A percentile compares a stretch with the other conserved stretches of the same genome.
These are phyloP conservation scores for Pholis gunnellus DNA, from an alignment of 2,113 vertebrate species.

Conservation along the genomic window DNA sequence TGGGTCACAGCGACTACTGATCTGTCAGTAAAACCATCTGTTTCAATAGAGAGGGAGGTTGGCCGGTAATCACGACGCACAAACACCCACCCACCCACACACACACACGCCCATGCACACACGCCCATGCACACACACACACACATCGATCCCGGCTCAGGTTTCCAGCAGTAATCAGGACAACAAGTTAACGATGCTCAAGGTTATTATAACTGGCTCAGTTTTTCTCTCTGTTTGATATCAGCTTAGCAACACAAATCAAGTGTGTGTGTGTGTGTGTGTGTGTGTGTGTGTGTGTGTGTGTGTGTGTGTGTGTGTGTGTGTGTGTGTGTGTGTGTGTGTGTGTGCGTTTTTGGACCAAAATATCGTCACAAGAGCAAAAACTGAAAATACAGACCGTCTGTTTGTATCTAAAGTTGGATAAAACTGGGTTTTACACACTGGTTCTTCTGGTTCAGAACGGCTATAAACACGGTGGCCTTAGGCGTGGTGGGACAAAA, in stretches of 20 bases:
- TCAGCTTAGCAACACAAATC: conserved; percentile 3
- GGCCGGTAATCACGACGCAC: conserved; percentile 5
- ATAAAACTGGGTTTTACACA: not conserved
- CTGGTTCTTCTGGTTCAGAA: not conserved
- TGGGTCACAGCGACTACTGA: conserved; percentile 65
- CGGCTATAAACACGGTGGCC: not conserved
- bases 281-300: not conserved
- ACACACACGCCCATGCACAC: not conserved
- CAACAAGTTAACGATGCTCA: conserved; percentile 34
- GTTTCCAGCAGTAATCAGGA: conserved; percentile 49
- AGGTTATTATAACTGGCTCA: conserved; percentile 15
- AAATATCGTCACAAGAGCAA: not conserved
- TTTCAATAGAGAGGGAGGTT: conserved; percentile 35
- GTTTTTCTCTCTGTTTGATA: conserved; percentile 11
- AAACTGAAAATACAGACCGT: not conserved
- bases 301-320: too few species aligned
- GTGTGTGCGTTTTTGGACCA: not conserved
- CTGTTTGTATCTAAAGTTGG: not conserved
- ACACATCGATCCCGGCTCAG: conserved; percentile 27
- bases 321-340: not conserved
- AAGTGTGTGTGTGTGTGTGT: not conserved
- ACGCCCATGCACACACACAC: conserved; percentile 5
- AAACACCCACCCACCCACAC: not conserved
- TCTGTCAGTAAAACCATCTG: conserved; percentile 69
- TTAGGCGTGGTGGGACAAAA: not conserved